A percentile compares a stretch with the other conserved stretches of the same genome.
Conservation (phyloP, 2,113 vertebrate species). For the Carettochelys insculpta region DNA sequence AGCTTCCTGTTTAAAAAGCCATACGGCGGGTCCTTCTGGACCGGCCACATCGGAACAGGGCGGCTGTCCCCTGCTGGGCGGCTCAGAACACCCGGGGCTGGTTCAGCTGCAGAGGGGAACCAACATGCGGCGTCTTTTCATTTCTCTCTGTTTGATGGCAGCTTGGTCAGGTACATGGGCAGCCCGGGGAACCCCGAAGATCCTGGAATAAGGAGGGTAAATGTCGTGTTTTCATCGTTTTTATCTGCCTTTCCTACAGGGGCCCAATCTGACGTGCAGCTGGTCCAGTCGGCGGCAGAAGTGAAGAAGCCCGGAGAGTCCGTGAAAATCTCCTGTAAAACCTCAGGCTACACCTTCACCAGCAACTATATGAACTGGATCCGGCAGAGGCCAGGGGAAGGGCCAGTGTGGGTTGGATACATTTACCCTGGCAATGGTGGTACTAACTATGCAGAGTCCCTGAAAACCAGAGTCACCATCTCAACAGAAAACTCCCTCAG, state of each 20-base stretch:
- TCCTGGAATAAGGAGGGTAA: not conserved
- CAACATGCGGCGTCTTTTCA: not conserved
- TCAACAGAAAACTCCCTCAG: conserved; percentile 22
- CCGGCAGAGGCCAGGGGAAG: not conserved
- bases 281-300: not conserved
- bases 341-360: not conserved
- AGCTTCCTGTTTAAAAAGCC: not conserved
- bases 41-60: not conserved
- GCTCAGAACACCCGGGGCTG: not conserved
- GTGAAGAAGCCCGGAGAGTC: not conserved
- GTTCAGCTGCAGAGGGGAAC: not conserved
- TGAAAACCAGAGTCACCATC: conserved; percentile 24
- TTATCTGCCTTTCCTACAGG: not conserved
- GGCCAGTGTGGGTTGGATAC: fast-evolving
- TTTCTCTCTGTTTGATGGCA: not conserved
- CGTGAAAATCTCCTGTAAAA: not conserved
- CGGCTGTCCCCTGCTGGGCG: not conserved
- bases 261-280: not conserved
- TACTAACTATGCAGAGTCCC: not conserved
- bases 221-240: not conserved
- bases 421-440: too few species aligned
- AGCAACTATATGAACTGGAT: not conserved
- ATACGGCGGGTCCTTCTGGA: not conserved
- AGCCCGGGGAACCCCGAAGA: not conserved
- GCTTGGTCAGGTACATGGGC: not conserved